Evolutionary conservation across 2,113 vertebrate genomes (phyloP).

Genomic region (Nothocercus nigrocapillus): DNA sequence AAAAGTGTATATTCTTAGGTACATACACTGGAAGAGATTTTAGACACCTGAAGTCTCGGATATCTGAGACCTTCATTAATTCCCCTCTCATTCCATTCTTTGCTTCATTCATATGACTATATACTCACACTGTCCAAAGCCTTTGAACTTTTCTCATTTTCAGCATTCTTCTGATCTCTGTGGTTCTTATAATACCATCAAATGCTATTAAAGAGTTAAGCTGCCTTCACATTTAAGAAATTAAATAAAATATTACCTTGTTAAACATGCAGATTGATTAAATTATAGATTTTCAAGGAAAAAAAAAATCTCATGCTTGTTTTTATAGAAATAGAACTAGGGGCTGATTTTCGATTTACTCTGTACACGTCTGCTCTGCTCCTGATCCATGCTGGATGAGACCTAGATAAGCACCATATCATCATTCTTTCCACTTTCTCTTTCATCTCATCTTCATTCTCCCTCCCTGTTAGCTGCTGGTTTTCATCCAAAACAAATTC

Average conservation of each 20-base stretch:
- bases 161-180: neutral
- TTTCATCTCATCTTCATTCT: neutral
- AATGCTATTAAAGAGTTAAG: neutral
- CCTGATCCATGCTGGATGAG: neutral
- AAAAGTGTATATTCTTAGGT: neutral
- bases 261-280: neutral
- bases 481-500: neutral
- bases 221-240: neutral
- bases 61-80: neutral
- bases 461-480: neutral
- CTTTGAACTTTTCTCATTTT: neutral
- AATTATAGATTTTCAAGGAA: neutral
- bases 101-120: neutral
- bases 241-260: neutral
- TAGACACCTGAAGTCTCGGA: neutral
- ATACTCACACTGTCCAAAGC: neutral
- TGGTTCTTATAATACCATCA: neutral
- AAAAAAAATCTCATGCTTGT: neutral
- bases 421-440: neutral
- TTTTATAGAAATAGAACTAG: neutral
- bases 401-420: neutral
- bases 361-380: rapidly evolving
- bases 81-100: neutral
- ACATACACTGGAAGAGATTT: neutral
- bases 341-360: neutral